Evolutionary conservation across 2,888 invertebrate species (phyloP).

Genomic region (Torymus texanus): DNA sequence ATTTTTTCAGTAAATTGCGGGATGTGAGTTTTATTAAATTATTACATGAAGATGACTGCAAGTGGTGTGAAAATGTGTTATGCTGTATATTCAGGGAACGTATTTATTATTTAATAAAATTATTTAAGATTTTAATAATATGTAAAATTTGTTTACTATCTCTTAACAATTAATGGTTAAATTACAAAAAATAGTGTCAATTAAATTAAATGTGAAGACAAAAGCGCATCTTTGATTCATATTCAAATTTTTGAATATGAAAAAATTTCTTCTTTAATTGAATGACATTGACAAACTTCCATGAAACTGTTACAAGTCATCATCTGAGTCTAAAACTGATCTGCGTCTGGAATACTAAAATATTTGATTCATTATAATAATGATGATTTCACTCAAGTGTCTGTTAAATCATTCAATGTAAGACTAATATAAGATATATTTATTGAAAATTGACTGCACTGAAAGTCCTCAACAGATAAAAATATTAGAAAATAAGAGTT

Average conservation of each 20-base stretch:
- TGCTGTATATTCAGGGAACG: constrained; percentile 43
- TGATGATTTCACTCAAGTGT: not conserved
- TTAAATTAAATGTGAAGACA: constrained; percentile 3
- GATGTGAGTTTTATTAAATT: constrained; percentile 38
- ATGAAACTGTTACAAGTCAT: constrained; percentile 67
- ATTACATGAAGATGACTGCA: constrained; percentile 39
- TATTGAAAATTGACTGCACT: not conserved
- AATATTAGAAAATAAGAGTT: not conserved
- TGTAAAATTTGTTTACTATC: constrained; percentile 40
- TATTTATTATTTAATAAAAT: constrained; percentile 51
- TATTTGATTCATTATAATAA: constrained; percentile 18
- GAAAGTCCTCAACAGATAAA: not conserved
- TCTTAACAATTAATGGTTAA: constrained; percentile 23
- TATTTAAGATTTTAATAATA: constrained; percentile 48
- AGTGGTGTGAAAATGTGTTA: constrained; percentile 48
- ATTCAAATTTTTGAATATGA: constrained; percentile 2
- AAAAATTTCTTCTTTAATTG: not conserved
- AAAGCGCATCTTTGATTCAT: constrained; percentile 19
- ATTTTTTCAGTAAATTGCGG: constrained; percentile 35
- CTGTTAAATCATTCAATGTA: constrained; percentile 22
- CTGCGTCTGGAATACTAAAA: constrained; percentile 89
- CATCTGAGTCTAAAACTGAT: constrained; percentile 91
- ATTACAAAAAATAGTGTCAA: constrained; percentile 27
- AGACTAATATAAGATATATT: constrained; percentile 1
- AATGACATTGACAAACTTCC: not conserved